Evolutionary conservation across 2,888 invertebrate genomes (phyloP), one percentile per base, ranked within the genome.

Genomic region (Embidobia sp.): DNA sequence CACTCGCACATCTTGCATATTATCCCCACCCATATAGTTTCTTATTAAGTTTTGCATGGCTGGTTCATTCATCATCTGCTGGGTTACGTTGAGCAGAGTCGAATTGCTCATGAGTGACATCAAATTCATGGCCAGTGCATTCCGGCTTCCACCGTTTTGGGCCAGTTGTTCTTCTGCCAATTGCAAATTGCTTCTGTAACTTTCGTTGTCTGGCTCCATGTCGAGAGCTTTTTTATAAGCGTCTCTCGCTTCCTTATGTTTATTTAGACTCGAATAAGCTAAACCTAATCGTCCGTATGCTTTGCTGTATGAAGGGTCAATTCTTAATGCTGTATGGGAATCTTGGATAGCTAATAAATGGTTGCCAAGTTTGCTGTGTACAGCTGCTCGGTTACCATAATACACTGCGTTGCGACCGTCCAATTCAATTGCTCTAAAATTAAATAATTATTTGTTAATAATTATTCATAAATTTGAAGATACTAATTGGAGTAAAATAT

Each of bases 371-470:
- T 97, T 97, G 87, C 96, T 98, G 88, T 95, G 95, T 0, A 98
- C 98, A 1, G 99, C 99, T 42, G 99, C 99, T 80, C 99, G 93
- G 89, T 99, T 99, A 89, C 98, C 98, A 89, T 96, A 99, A 90
- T 95, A 99, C 22, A 99, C 96, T 0, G 98, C 95, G 91, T 98
- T 98, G 76, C 93, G 92, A 16, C 94, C 93, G 88, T 98, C 96
- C 66, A 97, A 90, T 83, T 94, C 92, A 79, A 99, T 96, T 7
- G 99, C 98, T 83, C 96, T 95, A 81, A 87, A 91, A 90, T 53
- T 3, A 22, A 22, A 22, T 6, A 22, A n/a, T n/a, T n/a, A n/a
- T n/a, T n/a, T n/a, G n/a, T n/a, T n/a, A n/a, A n/a, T n/a, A n/a
- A n/a, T n/a, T n/a, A n/a, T n/a, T n/a, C n/a, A n/a, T n/a, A n/a